Percentiles rank a stretch among this genome's conserved stretches.
These are phyloP conservation scores for Caenorhabditis wallacei DNA, from an alignment of 2,888 invertebrate genomes.

Conservation along the genomic window DNA sequence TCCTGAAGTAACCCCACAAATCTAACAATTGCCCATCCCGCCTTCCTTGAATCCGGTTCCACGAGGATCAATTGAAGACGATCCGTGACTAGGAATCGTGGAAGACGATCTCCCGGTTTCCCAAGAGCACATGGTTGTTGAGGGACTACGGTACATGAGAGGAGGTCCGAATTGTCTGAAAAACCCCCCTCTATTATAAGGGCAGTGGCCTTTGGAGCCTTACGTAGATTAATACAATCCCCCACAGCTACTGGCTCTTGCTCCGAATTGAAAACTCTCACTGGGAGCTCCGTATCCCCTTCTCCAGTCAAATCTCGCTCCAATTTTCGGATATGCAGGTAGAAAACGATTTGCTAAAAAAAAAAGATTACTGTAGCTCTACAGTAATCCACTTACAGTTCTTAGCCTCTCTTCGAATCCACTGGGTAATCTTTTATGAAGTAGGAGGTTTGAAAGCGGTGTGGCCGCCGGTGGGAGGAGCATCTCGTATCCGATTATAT, in stretches of 20 bases:
- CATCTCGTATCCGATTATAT: constrained; percentile 97
- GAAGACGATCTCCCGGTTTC: constrained; percentile 87
- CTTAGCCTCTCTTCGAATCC: constrained; percentile 90
- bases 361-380: neutral
- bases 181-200: neutral
- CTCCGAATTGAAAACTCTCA: constrained; percentile 88
- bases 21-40: constrained; percentile 98
- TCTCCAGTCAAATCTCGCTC: constrained; percentile 85
- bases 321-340: constrained; percentile 71
- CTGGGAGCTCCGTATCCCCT: constrained; percentile 93
- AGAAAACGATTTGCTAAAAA: constrained; percentile 72
- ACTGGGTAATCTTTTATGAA: constrained; percentile 94
- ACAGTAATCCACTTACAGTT: constrained; percentile 83
- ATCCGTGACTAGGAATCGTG: constrained; percentile 96
- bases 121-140: constrained; percentile 85
- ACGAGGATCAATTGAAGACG: constrained; percentile 95
- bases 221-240: constrained; percentile 96
- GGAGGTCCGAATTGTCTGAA: constrained; percentile 96
- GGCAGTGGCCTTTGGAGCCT: constrained; percentile 70
- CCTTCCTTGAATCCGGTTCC: constrained; percentile 94
- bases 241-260: constrained; percentile 93
- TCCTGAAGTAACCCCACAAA: constrained; percentile 95
- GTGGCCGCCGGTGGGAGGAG: constrained; percentile 96
- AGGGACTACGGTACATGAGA: constrained; percentile 91
- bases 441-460: constrained; percentile 95